These are phyloP conservation scores for Dinothrombium tinctorium DNA, from an alignment of 1,140 invertebrate genomes.

Conservation along the genomic window DNA sequence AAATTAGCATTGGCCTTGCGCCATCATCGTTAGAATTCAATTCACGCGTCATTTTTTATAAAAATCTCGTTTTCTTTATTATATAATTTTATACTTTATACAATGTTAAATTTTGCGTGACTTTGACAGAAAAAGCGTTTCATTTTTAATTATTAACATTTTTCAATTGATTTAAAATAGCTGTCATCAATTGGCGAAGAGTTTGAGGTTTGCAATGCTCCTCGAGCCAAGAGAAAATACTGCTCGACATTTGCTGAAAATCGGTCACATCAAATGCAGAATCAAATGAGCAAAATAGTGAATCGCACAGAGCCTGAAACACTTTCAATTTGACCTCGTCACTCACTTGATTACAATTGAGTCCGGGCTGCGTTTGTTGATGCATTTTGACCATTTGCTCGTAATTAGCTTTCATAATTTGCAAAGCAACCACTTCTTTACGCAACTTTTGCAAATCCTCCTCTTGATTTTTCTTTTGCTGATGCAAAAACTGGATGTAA, in stretches of 20 bases:
- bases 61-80: too few species aligned
- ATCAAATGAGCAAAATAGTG: conserved; percentile 65
- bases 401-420: conserved; percentile 61
- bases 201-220: conserved; percentile 90
- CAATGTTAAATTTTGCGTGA: too few species aligned
- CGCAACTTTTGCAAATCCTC: conserved; percentile 71
- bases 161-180: not conserved
- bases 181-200: conserved; percentile 20
- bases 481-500: conserved; percentile 47
- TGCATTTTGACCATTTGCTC: conserved; percentile 88
- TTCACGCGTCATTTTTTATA: too few species aligned
- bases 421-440: conserved; percentile 77
- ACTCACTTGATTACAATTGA: conserved; percentile 57
- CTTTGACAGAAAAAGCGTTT: too few species aligned
- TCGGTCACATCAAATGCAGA: conserved; percentile 63
- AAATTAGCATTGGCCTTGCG: too few species aligned
- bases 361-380: conserved; percentile 57
- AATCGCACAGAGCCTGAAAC: conserved; percentile 87
- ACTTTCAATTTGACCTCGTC: conserved; percentile 91
- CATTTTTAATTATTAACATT: too few species aligned
- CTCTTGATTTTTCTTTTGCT: conserved; percentile 67
- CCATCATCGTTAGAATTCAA: too few species aligned
- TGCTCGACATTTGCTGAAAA: conserved; percentile 72
- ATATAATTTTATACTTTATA: too few species aligned
- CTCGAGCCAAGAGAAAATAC: conserved; percentile 85